A percentile compares a stretch with the other conserved stretches of the same genome.
Conservation (phyloP, 1,140 invertebrate genomes). For the Schmidtea mediterranea region DNA sequence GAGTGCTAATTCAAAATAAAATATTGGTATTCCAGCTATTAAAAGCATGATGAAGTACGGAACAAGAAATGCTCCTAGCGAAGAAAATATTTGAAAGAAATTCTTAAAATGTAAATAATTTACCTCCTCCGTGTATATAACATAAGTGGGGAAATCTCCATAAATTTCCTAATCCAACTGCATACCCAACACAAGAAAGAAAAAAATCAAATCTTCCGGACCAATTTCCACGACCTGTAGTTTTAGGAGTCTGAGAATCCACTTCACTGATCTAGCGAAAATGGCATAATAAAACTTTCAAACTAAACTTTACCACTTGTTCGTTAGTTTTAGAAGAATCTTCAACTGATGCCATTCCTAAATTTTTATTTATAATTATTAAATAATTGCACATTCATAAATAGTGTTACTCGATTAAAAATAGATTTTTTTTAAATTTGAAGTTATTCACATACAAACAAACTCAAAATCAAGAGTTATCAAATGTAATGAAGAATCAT, state of each 20-base stretch:
- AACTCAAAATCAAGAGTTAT: too few species aligned
- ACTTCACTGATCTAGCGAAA: too few species aligned
- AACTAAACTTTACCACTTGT: too few species aligned
- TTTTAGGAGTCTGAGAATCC: not conserved
- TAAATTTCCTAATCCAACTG: slow-evolving; percentile 39
- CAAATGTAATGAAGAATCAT: too few species aligned
- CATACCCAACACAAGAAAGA: slow-evolving; percentile 4
- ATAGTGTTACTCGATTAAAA: too few species aligned
- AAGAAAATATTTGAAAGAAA: slow-evolving; percentile 1
- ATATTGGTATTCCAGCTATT: slow-evolving; percentile 32
- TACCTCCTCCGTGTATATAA: slow-evolving; percentile 25
- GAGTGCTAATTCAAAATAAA: slow-evolving; percentile 29
- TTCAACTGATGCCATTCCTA: too few species aligned
- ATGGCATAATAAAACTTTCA: too few species aligned
- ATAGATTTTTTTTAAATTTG: too few species aligned
- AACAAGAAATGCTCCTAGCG: slow-evolving; percentile 30
- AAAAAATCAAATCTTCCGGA: not conserved
- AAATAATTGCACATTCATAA: too few species aligned
- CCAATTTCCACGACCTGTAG: slow-evolving; percentile 4
- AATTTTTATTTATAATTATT: too few species aligned
- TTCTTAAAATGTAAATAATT: not conserved
- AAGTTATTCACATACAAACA: too few species aligned
- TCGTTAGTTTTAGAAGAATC: too few species aligned
- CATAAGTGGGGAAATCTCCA: slow-evolving; percentile 38
- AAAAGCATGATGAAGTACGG: slow-evolving; percentile 34